Base-by-base conservation (phyloP, 2,797 vertebrate species). In the Dicrostonyx torquatus region DNA sequence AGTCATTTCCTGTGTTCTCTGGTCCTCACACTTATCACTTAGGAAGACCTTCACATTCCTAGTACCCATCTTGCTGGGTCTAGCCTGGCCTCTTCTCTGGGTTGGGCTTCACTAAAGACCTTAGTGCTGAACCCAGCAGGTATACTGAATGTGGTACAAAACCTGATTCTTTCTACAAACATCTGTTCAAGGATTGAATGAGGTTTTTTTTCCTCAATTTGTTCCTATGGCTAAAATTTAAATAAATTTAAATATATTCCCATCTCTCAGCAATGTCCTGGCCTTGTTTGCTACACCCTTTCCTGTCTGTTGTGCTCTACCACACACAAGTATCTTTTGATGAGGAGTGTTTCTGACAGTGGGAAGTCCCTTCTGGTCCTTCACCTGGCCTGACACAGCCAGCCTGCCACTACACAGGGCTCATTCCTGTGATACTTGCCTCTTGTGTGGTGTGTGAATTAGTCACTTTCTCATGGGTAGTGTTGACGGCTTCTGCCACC, bases 331-430 rank as follows among this genome's bases (percentile, higher is more conserved):
- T 17, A 31, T 43, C 48, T 37, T 50, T 7, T 20, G 48, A 6
- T 10, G 48, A 53, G 66, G 48, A 31, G n/a, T 18, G 7, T 64
- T 37, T 34, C 40, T 53, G 50, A 50, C 8, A 14, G 53, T 2
- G 11, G 26, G 17, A 60, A 13, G 31, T 0, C 13, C 24, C 26
- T 26, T 15, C n/a, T 79, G 6, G n/a, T 34, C 40, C 37, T 40
- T 22, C 26, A 8, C 6, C 26, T 5, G 22, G 53, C 37, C 73
- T 85, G 10, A 31, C 0, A 6, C 14, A n/a, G 53, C 40, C 55
- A 1, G 5, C 20, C 26, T 2, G 0, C 31, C 6, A 12, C 34
- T 17, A 40, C 40, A 11, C 11, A 29, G 40, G 24, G 43, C 34
- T 9, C 15, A 0, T 55, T 62, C 31, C 60, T 2, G 12, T 18